Conservation (phyloP, 2,888 invertebrate genomes). For the Aspidapion aeneum region DNA sequence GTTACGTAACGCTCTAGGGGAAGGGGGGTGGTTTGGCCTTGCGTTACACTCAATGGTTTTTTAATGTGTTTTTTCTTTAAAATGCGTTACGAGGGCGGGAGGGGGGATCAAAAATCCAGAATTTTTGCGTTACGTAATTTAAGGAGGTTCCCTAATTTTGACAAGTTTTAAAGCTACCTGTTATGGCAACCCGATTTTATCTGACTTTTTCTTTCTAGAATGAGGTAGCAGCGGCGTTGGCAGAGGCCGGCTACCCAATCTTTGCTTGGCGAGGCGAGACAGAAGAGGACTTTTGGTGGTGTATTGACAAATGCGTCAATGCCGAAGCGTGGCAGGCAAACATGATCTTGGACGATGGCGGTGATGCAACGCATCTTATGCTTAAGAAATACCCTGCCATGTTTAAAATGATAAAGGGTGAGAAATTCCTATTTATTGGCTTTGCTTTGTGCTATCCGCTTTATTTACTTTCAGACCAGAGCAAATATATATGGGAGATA, state of each 20-base stretch:
- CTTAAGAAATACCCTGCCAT: slow-evolving; percentile 91
- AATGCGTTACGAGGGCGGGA: too few species aligned
- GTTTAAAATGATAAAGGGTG: slow-evolving; percentile 88
- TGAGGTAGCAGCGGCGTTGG: slow-evolving; percentile 94
- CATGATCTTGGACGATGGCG: slow-evolving; percentile 96
- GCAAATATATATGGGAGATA: too few species aligned
- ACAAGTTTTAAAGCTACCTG: too few species aligned
- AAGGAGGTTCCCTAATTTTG: too few species aligned
- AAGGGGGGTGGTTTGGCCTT: too few species aligned
- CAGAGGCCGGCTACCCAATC: slow-evolving; percentile 84
- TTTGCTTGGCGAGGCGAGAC: slow-evolving; percentile 98
- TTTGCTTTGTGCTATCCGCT: too few species aligned
- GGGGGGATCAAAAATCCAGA: too few species aligned
- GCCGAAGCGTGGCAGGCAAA: slow-evolving; percentile 95
- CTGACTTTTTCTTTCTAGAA: slow-evolving; percentile 57
- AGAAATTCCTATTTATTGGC: slow-evolving; percentile 4
- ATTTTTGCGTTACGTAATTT: too few species aligned
- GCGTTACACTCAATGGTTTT: too few species aligned
- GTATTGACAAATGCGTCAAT: slow-evolving; percentile 93
- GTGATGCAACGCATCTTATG: slow-evolving; percentile 95
- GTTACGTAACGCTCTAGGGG: too few species aligned
- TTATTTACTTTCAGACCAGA: too few species aligned
- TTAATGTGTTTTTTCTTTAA: too few species aligned
- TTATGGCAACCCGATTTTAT: not conserved
- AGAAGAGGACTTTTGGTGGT: slow-evolving; percentile 99